Conservation (phyloP, 2,797 vertebrate genomes). For the Tapera naevia region DNA sequence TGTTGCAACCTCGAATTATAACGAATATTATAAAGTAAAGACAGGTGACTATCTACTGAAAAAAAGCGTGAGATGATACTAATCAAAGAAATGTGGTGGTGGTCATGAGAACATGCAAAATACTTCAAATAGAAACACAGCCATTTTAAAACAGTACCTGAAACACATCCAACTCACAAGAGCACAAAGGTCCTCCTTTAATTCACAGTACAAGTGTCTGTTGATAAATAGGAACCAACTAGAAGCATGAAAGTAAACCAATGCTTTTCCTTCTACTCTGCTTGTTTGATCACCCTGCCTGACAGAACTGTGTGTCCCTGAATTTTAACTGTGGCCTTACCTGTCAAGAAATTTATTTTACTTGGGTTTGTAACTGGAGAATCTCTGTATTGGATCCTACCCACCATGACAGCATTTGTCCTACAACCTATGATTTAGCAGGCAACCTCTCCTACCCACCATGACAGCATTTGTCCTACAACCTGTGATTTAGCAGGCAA, state of each 20-base stretch:
- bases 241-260: not conserved
- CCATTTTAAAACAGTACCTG: not conserved
- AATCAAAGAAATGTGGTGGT: not conserved
- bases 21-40: not conserved
- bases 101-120: not conserved
- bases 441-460: not conserved
- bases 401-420: not conserved
- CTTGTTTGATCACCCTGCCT: not conserved
- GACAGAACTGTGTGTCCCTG: not conserved
- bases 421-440: not conserved
- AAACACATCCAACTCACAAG: not conserved
- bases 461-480: not conserved
- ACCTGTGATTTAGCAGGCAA: not conserved
- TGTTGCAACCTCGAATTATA: constrained; percentile 4
- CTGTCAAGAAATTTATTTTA: not conserved
- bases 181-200: not conserved
- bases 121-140: not conserved
- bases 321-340: not conserved
- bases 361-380: not conserved
- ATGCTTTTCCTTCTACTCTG: not conserved
- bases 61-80: not conserved
- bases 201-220: not conserved
- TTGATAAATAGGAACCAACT: not conserved
- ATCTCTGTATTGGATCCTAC: not conserved
- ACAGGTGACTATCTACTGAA: not conserved